phyloP scores from a whole-genome alignment of 1,140 invertebrate species.

The Caerostris darwini region DNA sequence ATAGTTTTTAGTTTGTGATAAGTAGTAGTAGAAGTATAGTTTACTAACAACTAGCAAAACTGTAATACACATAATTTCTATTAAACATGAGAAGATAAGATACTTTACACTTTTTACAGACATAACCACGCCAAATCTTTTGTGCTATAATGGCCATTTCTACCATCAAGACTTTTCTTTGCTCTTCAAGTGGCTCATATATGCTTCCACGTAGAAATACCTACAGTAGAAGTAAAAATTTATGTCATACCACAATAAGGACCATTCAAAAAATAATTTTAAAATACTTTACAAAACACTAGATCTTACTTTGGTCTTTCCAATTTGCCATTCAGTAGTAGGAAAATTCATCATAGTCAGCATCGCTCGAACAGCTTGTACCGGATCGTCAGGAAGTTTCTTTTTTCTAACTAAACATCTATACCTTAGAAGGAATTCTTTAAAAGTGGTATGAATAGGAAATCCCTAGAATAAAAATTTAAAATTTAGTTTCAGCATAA shows the following conservation, averaged over 20 bases:
- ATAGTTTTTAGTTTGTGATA: too few species aligned
- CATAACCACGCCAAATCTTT: constrained; percentile 87
- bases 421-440: constrained; percentile 91
- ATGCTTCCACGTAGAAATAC: constrained; percentile 92
- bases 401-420: constrained; percentile 84
- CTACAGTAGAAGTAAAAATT: constrained; percentile 23
- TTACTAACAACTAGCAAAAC: too few species aligned
- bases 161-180: constrained; percentile 86
- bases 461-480: constrained; percentile 86
- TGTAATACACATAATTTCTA: too few species aligned
- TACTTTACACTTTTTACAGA: constrained; percentile 85
- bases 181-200: constrained; percentile 93
- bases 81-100: not conserved
- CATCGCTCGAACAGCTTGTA: constrained; percentile 80
- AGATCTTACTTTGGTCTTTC: constrained; percentile 87
- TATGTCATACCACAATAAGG: not conserved
- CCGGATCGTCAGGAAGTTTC: constrained; percentile 69
- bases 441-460: constrained; percentile 91
- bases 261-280: not conserved
- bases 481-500: not conserved
- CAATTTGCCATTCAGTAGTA: constrained; percentile 93
- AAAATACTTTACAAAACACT: not conserved
- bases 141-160: constrained; percentile 90
- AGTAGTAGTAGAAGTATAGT: not conserved
- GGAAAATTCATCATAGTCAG: constrained; percentile 86